Conservation (phyloP, 2,888 invertebrate species). For the Platynereis dumerilii region DNA sequence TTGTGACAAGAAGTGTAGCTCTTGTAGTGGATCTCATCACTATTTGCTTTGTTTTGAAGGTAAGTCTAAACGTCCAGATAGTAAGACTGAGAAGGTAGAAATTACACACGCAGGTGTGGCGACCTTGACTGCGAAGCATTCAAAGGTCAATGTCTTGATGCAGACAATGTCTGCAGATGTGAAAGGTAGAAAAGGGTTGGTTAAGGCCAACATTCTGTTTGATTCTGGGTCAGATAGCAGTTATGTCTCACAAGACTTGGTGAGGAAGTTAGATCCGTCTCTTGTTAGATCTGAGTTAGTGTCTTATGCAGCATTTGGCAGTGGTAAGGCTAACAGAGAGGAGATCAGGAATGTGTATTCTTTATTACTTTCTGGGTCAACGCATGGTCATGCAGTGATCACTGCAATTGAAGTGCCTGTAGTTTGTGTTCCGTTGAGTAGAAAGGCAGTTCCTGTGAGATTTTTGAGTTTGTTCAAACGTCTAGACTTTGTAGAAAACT, state of each 20-base stretch:
- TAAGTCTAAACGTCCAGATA: too few relatives aligned
- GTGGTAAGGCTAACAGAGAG: neutral
- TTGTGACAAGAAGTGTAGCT: too few relatives aligned
- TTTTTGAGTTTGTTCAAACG: neutral
- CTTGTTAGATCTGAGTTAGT: neutral
- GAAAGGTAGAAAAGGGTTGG: too few relatives aligned
- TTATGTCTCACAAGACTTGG: neutral
- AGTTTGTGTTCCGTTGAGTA: constrained; percentile 1
- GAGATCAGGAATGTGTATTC: constrained; percentile 8
- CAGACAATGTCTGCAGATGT: too few relatives aligned
- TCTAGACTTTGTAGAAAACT: neutral
- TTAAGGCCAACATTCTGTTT: too few relatives aligned
- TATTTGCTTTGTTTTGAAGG: too few relatives aligned
- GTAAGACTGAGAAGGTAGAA: too few relatives aligned
- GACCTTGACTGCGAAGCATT: too few relatives aligned
- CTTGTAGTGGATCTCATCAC: too few relatives aligned
- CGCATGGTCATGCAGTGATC: neutral
- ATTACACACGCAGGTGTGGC: too few relatives aligned
- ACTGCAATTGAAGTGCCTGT: constrained; percentile 14
- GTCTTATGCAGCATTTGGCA: constrained; percentile 8
- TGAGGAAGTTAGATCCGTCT: neutral
- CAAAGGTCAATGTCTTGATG: too few relatives aligned
- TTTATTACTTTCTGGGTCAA: neutral
- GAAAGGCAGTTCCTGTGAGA: neutral
- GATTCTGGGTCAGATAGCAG: neutral